Conservation (phyloP, 1,140 invertebrate species). For the Matsumurasca onukii region DNA sequence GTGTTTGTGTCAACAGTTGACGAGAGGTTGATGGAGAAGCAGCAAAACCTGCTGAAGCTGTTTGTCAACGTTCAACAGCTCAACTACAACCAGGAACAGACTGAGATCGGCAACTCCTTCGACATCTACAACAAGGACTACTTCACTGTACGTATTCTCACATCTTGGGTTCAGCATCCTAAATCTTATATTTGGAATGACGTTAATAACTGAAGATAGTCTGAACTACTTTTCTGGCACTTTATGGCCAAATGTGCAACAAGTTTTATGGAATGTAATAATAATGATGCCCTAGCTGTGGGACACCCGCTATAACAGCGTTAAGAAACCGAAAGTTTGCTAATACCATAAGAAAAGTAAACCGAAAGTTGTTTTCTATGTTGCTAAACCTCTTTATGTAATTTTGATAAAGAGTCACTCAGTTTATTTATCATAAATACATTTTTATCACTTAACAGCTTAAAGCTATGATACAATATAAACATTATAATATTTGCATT, state of each 20-base stretch:
- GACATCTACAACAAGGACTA: slow-evolving; percentile 4
- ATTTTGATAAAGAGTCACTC: background rate
- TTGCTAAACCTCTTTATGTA: background rate
- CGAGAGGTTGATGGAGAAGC: slow-evolving; percentile 36
- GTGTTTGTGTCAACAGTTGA: slow-evolving; percentile 20
- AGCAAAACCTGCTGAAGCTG: slow-evolving; percentile 38
- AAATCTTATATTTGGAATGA: background rate
- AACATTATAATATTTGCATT: background rate
- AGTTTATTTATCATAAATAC: background rate
- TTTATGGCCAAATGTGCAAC: background rate
- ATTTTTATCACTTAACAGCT: background rate
- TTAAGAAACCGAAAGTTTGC: too few species aligned
- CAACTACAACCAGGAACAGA: slow-evolving; percentile 15
- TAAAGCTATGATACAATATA: background rate
- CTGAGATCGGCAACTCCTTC: slow-evolving; percentile 12
- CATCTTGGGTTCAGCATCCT: background rate
- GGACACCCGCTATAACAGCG: background rate
- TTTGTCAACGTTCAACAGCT: slow-evolving; percentile 31
- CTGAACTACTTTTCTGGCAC: background rate
- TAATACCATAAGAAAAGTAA: background rate
- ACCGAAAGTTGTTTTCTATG: background rate
- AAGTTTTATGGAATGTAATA: background rate
- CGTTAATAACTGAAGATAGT: background rate
- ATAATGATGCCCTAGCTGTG: background rate
- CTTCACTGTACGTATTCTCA: background rate